Evolutionary conservation across 2,888 invertebrate species (phyloP).

Genomic region (Megaustenia siamemsis): DNA sequence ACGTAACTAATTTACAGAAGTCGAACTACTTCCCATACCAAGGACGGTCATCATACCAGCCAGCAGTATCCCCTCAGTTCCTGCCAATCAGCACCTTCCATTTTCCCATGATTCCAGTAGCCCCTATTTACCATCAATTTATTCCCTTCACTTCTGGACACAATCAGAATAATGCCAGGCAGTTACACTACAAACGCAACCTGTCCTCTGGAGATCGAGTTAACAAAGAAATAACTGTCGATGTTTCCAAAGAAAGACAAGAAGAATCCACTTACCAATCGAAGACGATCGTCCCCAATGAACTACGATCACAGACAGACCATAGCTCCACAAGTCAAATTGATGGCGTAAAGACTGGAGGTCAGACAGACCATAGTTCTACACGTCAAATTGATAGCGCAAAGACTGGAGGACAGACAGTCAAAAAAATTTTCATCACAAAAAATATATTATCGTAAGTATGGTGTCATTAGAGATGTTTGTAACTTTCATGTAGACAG

Average conservation of each 20-base stretch:
- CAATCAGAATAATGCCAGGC: not conserved
- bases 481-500: too few relatives aligned
- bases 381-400: too few relatives aligned
- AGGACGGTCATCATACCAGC: not conserved
- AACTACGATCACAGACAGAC: not conserved
- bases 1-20: not conserved
- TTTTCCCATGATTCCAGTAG: conserved; percentile 27
- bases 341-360: not conserved
- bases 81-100: conserved; percentile 28
- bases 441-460: conserved; percentile 1
- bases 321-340: not conserved
- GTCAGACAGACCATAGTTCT: not conserved
- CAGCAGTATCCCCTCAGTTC: not conserved
- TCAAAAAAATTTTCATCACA: not conserved
- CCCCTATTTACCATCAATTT: conserved; percentile 29
- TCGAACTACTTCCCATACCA: not conserved
- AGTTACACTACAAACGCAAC: not conserved
- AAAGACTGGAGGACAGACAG: not conserved
- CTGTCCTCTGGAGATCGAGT: not conserved
- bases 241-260: not conserved
- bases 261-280: not conserved
- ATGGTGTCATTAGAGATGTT: too few relatives aligned
- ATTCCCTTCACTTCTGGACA: not conserved
- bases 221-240: not conserved
- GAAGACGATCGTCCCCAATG: not conserved